These are phyloP conservation scores for Ashinkailepas kermadecensis DNA, from an alignment of 2,888 invertebrate genomes.

Conservation along the genomic window DNA sequence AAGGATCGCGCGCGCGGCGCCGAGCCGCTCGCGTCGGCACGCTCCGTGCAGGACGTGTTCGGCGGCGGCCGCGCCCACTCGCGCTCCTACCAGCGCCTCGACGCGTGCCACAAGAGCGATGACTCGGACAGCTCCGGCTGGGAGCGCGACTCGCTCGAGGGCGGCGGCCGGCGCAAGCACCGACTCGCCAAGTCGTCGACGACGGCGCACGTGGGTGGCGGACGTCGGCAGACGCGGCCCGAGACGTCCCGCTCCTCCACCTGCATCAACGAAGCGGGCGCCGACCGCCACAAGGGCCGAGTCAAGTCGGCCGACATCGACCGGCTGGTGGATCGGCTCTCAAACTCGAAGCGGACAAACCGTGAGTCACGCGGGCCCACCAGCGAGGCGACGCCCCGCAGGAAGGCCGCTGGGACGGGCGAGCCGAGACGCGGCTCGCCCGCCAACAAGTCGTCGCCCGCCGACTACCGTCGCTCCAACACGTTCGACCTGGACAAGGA, in stretches of 20 bases:
- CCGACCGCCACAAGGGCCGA: not conserved
- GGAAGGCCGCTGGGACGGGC: not conserved
- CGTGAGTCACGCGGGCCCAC: not conserved
- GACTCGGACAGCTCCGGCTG: conserved; percentile 15
- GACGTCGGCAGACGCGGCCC: not conserved
- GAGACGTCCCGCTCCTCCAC: not conserved
- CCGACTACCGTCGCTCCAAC: not conserved
- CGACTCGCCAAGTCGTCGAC: not conserved
- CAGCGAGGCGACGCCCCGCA: not conserved
- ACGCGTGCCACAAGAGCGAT: not conserved
- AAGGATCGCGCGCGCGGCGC: not conserved
- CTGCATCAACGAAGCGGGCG: not conserved
- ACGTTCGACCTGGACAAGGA: conserved; percentile 6
- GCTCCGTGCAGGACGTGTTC: not conserved
- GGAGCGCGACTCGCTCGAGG: not conserved
- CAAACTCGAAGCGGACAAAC: not conserved
- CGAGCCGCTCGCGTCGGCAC: not conserved
- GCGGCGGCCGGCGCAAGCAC: not conserved
- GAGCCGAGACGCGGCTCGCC: not conserved
- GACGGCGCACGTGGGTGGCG: not conserved
- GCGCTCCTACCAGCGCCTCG: not conserved
- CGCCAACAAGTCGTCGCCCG: not conserved
- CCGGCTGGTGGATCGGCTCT: conserved; percentile 5
- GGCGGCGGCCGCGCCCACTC: not conserved
- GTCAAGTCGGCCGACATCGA: not conserved